A percentile compares a stretch with the other conserved stretches of the same genome.
Evolutionary conservation across 2,888 invertebrate genomes (phyloP).

Genomic region (Eristalis arbustorum): DNA sequence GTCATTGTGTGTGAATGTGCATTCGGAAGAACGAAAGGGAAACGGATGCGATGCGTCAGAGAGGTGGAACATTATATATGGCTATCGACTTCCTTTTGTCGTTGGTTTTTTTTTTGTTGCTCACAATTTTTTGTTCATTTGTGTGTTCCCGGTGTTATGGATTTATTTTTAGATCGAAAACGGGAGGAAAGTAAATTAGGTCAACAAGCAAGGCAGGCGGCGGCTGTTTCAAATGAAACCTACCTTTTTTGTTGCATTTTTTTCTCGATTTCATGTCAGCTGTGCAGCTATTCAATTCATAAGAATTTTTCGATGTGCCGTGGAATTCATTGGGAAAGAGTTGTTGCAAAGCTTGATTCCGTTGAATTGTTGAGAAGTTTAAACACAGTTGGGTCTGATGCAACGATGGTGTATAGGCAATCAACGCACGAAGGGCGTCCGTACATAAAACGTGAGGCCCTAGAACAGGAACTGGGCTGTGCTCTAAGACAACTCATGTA

Average conservation of each 20-base stretch:
- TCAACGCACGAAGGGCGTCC: no score
- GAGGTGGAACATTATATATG: constrained; percentile 25
- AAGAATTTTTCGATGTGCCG: no score
- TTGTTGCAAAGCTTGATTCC: no score
- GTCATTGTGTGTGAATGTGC: constrained; percentile 30
- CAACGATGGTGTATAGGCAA: no score
- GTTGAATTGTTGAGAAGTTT: no score
- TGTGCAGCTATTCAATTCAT: no score
- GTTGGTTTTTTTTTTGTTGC: neutral
- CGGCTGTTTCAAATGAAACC: neutral
- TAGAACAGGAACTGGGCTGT: no score
- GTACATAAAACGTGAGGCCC: no score
- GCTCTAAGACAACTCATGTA: no score
- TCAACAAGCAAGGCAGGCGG: constrained; percentile 27
- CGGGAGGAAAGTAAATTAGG: constrained; percentile 45
- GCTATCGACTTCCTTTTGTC: constrained; percentile 26
- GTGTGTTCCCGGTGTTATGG: constrained; percentile 14
- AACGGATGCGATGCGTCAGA: constrained; percentile 59
- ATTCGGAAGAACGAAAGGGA: constrained; percentile 59
- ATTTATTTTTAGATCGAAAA: constrained; percentile 37
- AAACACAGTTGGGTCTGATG: no score
- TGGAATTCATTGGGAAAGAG: no score
- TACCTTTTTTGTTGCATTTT: neutral
- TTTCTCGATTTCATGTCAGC: neutral
- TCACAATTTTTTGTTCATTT: neutral